These are phyloP conservation scores for Drosophila leontia DNA, from an alignment of 1,140 invertebrate species.

Conservation along the genomic window DNA sequence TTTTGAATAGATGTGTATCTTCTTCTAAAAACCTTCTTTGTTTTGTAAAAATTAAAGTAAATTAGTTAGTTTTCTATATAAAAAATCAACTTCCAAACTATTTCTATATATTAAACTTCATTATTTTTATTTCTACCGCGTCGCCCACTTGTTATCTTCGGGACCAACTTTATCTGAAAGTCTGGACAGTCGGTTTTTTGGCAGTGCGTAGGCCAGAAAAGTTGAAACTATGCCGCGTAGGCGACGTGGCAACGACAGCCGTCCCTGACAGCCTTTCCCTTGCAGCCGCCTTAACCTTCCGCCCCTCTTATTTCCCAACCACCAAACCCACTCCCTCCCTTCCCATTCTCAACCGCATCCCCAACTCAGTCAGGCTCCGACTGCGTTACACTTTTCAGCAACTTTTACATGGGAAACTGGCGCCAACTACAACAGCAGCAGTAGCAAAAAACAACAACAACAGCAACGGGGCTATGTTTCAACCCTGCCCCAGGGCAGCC, in stretches of 20 bases:
- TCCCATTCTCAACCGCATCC: slow-evolving; percentile 7
- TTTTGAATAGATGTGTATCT: background rate
- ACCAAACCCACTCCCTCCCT: background rate
- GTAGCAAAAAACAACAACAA: slow-evolving; percentile 33
- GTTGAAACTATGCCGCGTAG: slow-evolving; percentile 79
- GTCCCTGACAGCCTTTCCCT: slow-evolving; percentile 14
- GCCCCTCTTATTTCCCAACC: background rate
- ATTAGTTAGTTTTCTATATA: background rate
- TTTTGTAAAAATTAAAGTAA: background rate
- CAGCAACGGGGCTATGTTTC: slow-evolving; percentile 56
- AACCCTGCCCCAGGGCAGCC: slow-evolving; percentile 58
- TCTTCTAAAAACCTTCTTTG: accelerated
- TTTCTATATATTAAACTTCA: background rate
- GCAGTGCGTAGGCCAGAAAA: slow-evolving; percentile 40
- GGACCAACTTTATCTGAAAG: background rate
- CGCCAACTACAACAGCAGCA: slow-evolving; percentile 72
- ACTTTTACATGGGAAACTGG: slow-evolving; percentile 78
- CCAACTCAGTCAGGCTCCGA: slow-evolving; percentile 44
- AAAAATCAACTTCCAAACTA: background rate
- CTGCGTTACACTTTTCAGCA: slow-evolving; percentile 81
- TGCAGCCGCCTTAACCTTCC: too few relatives aligned
- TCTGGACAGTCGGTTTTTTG: background rate
- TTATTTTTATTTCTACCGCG: background rate
- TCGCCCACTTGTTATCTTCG: background rate
- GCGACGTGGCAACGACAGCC: slow-evolving; percentile 54